These are phyloP conservation scores for Tragelaphus scriptus DNA, from an alignment of 2,113 vertebrate species.

Conservation along the genomic window DNA sequence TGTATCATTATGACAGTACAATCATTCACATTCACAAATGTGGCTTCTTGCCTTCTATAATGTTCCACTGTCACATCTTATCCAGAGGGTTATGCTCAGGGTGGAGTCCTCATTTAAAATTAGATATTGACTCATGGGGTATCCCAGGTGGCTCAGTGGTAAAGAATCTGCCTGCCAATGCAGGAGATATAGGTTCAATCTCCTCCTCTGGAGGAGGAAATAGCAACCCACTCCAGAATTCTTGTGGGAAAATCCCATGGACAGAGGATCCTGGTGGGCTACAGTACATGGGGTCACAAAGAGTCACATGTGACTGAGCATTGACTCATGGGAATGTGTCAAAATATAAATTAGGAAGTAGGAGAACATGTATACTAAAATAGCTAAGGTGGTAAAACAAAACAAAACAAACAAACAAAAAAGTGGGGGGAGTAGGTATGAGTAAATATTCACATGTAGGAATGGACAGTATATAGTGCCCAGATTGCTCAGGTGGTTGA, in stretches of 20 bases:
- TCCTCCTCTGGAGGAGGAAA: background rate
- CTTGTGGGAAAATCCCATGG: background rate
- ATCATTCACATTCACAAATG: background rate
- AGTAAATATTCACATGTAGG: background rate
- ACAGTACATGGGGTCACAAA: background rate
- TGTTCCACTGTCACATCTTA: background rate
- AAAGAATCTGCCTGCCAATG: background rate
- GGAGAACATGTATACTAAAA: background rate
- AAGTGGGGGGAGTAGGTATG: background rate
- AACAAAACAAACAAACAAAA: background rate
- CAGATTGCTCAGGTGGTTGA: background rate
- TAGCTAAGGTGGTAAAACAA: background rate
- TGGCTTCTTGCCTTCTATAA: background rate
- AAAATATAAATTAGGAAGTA: background rate
- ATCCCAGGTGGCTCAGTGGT: background rate
- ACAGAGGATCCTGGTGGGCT: background rate
- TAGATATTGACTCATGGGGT: background rate
- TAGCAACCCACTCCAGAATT: background rate
- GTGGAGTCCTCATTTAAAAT: background rate
- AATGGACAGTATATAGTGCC: background rate
- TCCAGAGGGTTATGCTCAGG: background rate
- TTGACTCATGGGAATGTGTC: background rate
- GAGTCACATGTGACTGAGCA: background rate
- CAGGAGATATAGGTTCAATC: background rate
- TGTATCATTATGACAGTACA: background rate